Conservation (phyloP, 2,113 vertebrate genomes). For the Xiphorhynchus elegans region DNA sequence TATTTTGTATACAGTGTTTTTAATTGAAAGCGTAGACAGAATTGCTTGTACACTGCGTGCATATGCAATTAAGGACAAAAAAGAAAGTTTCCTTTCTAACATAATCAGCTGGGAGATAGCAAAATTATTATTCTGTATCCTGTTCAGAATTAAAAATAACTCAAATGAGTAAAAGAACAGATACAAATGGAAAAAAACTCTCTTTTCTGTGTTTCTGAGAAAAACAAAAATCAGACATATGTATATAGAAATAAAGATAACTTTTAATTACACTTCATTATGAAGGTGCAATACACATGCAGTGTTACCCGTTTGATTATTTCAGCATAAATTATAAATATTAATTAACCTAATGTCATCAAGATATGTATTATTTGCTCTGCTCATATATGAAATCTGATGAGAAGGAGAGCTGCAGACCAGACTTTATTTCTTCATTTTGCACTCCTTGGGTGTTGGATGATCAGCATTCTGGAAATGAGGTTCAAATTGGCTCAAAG, state of each 20-base stretch:
- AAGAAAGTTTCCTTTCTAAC: background rate
- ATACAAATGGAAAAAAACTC: background rate
- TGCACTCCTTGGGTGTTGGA: background rate
- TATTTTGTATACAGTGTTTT: background rate
- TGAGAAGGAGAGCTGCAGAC: background rate
- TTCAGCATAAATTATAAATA: background rate
- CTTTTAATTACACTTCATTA: background rate
- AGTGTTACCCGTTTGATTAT: background rate
- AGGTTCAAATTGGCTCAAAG: background rate
- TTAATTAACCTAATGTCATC: background rate
- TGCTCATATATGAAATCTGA: background rate
- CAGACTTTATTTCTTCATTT: background rate
- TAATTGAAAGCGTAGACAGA: constrained; percentile 38
- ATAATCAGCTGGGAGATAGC: constrained; percentile 24
- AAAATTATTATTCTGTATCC: constrained; percentile 25
- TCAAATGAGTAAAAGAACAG: background rate
- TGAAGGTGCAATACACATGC: background rate
- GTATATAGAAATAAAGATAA: background rate
- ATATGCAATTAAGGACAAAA: constrained; percentile 8
- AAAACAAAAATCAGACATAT: background rate
- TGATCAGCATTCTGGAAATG: background rate
- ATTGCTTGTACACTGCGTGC: background rate
- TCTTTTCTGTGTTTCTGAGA: background rate
- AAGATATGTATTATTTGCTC: background rate
- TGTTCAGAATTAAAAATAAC: constrained; percentile 25